phyloP scores from a whole-genome alignment of 2,888 invertebrate species.

The Cordilura impudica region DNA sequence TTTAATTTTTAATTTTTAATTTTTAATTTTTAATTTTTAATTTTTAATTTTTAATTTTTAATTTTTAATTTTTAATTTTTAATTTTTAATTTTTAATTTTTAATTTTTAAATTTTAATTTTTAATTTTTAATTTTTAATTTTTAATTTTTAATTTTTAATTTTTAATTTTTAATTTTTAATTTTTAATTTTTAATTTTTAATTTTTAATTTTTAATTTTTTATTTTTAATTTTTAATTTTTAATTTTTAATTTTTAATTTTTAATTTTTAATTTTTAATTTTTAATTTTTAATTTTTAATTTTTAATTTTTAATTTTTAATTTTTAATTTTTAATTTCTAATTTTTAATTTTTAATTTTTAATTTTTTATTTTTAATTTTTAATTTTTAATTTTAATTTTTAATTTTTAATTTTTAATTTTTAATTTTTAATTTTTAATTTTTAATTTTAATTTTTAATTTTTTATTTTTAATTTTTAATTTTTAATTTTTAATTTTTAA shows the following conservation, averaged over 20 bases:
- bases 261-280: constrained; percentile 1
- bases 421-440: constrained; percentile 1
- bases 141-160: constrained; percentile 1
- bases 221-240: constrained; percentile 1
- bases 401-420: constrained; percentile 1
- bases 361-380: constrained; percentile 1
- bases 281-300: constrained; percentile 1
- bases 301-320: constrained; percentile 1
- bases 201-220: constrained; percentile 1
- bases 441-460: constrained; percentile 1
- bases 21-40: constrained; percentile 1
- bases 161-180: constrained; percentile 1
- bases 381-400: constrained; percentile 1
- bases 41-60: constrained; percentile 1
- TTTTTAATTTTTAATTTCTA: constrained; percentile 1
- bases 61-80: constrained; percentile 1
- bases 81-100: constrained; percentile 1
- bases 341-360: constrained; percentile 1
- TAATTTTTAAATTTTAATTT: constrained; percentile 1
- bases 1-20: constrained; percentile 1
- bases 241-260: constrained; percentile 1
- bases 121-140: constrained; percentile 1
- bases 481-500: not conserved
- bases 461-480: not conserved
- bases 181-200: constrained; percentile 1